A percentile compares a stretch with the other conserved stretches of the same genome.
These are phyloP conservation scores for Lophura nycthemera DNA, from an alignment of 2,113 vertebrate genomes.

Conservation along the genomic window DNA sequence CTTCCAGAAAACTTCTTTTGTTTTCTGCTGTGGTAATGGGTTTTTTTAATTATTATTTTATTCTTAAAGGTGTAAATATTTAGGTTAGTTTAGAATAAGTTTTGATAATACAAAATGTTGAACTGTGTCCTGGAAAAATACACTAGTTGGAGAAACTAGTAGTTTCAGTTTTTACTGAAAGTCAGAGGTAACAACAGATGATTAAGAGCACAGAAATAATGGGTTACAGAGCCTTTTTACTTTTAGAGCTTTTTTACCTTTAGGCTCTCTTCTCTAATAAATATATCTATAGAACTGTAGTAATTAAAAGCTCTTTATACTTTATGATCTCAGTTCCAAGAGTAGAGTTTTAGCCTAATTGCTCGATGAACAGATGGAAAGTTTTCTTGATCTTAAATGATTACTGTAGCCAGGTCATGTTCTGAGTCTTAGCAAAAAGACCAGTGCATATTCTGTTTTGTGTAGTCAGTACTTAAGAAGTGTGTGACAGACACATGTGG, in stretches of 20 bases:
- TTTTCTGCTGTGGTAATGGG: not conserved
- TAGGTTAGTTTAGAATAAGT: not conserved
- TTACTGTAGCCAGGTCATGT: constrained; percentile 4
- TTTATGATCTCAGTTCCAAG: constrained; percentile 42
- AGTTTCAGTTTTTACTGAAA: not conserved
- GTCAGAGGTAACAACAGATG: not conserved
- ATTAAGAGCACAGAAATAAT: constrained; percentile 8
- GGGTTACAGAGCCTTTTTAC: constrained; percentile 25
- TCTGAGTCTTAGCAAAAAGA: constrained; percentile 45
- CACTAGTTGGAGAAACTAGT: not conserved
- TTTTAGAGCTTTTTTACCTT: constrained; percentile 24
- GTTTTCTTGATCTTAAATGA: constrained; percentile 51
- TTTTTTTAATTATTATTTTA: not conserved
- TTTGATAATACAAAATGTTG: not conserved
- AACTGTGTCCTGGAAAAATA: not conserved
- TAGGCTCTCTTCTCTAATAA: constrained; percentile 29
- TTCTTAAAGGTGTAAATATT: not conserved
- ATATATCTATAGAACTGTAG: not conserved
- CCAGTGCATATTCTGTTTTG: not conserved
- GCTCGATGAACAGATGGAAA: constrained; percentile 53
- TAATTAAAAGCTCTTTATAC: constrained; percentile 45
- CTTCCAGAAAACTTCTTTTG: not conserved
- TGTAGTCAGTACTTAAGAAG: constrained; percentile 9
- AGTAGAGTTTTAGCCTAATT: constrained; percentile 36
- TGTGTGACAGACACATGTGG: not conserved